phyloP scores from a whole-genome alignment of 2,797 vertebrate genomes.

The Myotis vivesi region DNA sequence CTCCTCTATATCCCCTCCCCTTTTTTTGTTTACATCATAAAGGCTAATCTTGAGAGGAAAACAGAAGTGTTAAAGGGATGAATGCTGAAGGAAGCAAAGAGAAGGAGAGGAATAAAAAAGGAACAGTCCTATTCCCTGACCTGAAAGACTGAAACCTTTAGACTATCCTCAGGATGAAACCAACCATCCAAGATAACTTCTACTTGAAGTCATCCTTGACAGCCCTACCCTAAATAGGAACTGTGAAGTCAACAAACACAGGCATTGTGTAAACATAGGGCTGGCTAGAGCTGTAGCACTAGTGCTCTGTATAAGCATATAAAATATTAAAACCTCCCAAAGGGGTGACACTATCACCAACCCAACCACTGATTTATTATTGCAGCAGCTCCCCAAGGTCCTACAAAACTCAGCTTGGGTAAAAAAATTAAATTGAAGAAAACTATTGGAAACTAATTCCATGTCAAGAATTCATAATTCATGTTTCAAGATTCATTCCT shows the following conservation, averaged over 20 bases:
- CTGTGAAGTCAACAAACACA: background rate
- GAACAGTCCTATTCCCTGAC: background rate
- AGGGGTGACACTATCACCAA: background rate
- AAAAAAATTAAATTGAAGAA: conserved; percentile 20
- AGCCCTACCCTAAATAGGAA: background rate
- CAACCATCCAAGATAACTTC: background rate
- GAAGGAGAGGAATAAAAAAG: background rate
- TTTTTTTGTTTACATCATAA: background rate
- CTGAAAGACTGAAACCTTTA: background rate
- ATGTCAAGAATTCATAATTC: background rate
- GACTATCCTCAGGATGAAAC: background rate
- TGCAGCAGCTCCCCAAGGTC: background rate
- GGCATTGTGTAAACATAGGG: background rate
- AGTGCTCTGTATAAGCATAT: background rate
- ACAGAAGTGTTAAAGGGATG: background rate
- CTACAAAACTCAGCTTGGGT: background rate
- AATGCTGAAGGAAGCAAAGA: background rate
- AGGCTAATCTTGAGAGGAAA: background rate
- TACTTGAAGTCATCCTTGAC: background rate
- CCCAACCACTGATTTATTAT: background rate
- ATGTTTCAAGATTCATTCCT: background rate
- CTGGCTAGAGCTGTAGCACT: background rate
- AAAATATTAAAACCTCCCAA: background rate
- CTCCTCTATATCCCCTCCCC: too few relatives aligned
- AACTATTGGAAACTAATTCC: background rate